Conservation (phyloP, 2,113 vertebrate genomes). For the Oriolus oriolus region DNA sequence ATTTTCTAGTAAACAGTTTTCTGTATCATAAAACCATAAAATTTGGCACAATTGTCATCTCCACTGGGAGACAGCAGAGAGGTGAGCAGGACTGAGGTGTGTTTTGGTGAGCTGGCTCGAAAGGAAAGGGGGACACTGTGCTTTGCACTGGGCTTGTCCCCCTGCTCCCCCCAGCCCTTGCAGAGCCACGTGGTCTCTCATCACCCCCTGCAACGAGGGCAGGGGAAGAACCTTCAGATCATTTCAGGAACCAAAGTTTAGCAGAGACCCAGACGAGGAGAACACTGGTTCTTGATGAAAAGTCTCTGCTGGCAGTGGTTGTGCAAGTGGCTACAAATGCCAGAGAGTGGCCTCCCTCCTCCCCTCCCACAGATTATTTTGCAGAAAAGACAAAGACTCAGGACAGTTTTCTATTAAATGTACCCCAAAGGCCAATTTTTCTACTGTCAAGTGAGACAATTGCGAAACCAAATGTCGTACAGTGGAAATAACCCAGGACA, state of each 20-base stretch:
- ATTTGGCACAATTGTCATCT: conserved; percentile 65
- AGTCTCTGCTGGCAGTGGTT: conserved; percentile 30
- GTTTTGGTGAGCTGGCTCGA: neutral
- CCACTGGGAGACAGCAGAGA: neutral
- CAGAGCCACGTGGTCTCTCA: neutral
- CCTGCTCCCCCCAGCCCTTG: neutral
- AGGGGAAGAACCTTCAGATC: neutral
- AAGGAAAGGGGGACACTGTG: neutral
- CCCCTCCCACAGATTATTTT: conserved; percentile 37
- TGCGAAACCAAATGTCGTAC: conserved; percentile 11
- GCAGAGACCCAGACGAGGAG: neutral
- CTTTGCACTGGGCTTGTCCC: neutral
- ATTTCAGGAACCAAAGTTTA: neutral
- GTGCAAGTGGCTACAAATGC: conserved; percentile 14
- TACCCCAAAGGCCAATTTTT: conserved; percentile 15
- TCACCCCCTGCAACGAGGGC: neutral
- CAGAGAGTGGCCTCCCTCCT: conserved; percentile 25
- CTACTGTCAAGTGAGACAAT: conserved; percentile 1
- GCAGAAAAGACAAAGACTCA: conserved; percentile 37
- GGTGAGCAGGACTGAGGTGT: neutral
- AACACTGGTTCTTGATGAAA: neutral
- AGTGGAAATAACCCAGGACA: conserved; percentile 50
- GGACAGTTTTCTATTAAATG: conserved; percentile 2
- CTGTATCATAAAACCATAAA: conserved; percentile 12
- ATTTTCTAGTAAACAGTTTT: conserved; percentile 24